Base-by-base conservation (phyloP, 2,113 vertebrate genomes). In the Recurvirostra avosetta region DNA sequence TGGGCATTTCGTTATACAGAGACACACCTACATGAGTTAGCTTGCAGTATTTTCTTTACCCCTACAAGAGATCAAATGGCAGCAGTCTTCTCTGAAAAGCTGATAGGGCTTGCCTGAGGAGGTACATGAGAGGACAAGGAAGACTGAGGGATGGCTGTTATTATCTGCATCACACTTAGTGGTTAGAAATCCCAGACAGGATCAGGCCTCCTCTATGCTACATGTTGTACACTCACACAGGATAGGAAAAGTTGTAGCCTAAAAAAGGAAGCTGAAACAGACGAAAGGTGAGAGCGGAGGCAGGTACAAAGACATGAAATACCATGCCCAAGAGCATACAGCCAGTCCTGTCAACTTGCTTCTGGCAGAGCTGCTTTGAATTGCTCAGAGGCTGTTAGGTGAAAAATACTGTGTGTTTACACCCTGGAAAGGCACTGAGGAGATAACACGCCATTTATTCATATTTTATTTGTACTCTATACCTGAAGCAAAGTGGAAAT, bases 401-500 rank as follows among this genome's bases (percentile, higher is more conserved):
- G 43, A 36, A 74, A 84, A 71, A 71, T 20, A 32, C 14, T 38
- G 18, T 38, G 11, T 70, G 15, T 77, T 92, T 49, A 63, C 9
- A 52, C 7, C 34, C 85, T 91, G 66, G 84, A 83, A 91, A 88
- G 32, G 38, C 47, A 91, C 11, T 23, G 52, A 92, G 23, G 68
- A 86, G 55, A 67, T 71, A 79, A 79, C 49, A 80, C 25, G 77
- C n/a, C 45, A 55, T 26, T 65, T 49, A 80, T 73, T 84, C 27
- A 29, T 92, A 59, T 34, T 96, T 97, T 96, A 95, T 97, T 96
- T 92, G 49, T 86, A 65, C 50, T 88, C 26, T 66, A 34, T 62
- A 78, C 56, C 81, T 84, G 71, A 78, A 95, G 67, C 66, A 88
- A 93, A 88, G 66, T 66, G 61, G 45, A 92, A 96, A 95, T 52